Evolutionary conservation across 2,113 vertebrate genomes (phyloP).

Genomic region (Todiramphus saurophagus): DNA sequence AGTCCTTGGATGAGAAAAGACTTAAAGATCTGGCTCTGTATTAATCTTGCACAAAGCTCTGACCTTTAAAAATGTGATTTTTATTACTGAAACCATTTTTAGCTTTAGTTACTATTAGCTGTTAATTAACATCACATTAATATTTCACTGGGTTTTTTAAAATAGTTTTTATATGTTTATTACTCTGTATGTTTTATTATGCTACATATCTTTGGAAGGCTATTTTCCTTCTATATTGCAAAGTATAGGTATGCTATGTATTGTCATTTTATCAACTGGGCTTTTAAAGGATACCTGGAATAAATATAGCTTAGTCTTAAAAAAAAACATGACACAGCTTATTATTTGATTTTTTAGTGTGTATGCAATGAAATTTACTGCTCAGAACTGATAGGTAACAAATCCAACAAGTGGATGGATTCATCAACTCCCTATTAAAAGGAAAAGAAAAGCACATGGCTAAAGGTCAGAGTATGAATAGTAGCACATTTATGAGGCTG

Average conservation of each 20-base stretch:
- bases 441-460: background rate
- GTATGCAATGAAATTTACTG: background rate
- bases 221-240: background rate
- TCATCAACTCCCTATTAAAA: background rate
- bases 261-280: background rate
- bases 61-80: background rate
- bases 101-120: background rate
- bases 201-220: background rate
- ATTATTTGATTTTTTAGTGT: background rate
- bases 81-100: background rate
- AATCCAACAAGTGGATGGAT: background rate
- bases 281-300: background rate
- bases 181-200: background rate
- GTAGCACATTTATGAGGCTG: background rate
- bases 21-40: background rate
- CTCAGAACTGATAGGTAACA: background rate
- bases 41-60: background rate
- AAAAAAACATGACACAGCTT: background rate
- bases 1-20: background rate
- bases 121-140: background rate
- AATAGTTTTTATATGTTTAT: background rate
- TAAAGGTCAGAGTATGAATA: background rate
- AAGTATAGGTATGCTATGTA: background rate
- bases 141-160: background rate
- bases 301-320: background rate